Evolutionary conservation across 2,797 vertebrate species (phyloP).

Genomic region (Urosaurus nigricauda): DNA sequence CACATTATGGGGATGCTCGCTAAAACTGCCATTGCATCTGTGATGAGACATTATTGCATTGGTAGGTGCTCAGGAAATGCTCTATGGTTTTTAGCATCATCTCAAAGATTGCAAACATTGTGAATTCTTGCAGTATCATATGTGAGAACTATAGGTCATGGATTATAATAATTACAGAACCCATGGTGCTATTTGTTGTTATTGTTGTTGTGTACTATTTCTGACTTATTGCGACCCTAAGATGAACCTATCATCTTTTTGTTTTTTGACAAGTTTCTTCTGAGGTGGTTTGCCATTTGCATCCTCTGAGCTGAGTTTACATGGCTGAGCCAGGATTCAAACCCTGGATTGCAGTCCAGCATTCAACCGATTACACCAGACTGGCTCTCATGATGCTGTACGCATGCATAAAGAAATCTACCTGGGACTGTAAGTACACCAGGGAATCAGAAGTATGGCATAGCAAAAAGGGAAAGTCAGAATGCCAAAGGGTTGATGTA

Average conservation of each 20-base stretch:
- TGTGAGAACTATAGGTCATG: background rate
- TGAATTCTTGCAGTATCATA: background rate
- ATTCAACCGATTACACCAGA: no score
- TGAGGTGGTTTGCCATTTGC: no score
- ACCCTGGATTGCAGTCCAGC: no score
- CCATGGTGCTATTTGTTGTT: background rate
- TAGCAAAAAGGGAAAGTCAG: background rate
- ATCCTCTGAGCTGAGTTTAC: no score
- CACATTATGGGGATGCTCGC: no score
- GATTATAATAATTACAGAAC: background rate
- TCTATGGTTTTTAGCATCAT: background rate
- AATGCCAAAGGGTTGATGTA: background rate
- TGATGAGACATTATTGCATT: no score
- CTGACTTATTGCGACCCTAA: no score
- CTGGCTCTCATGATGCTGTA: background rate
- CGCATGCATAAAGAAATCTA: background rate
- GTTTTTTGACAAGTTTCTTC: no score
- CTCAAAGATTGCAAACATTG: background rate
- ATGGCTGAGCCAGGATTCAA: no score
- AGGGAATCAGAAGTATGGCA: background rate
- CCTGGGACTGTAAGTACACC: background rate
- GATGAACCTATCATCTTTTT: no score
- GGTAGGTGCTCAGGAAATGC: background rate
- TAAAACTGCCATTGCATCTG: background rate
- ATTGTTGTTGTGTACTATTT: no score